phyloP scores from a whole-genome alignment of 2,797 vertebrate species.

The Acrossocheilus fasciatus region DNA sequence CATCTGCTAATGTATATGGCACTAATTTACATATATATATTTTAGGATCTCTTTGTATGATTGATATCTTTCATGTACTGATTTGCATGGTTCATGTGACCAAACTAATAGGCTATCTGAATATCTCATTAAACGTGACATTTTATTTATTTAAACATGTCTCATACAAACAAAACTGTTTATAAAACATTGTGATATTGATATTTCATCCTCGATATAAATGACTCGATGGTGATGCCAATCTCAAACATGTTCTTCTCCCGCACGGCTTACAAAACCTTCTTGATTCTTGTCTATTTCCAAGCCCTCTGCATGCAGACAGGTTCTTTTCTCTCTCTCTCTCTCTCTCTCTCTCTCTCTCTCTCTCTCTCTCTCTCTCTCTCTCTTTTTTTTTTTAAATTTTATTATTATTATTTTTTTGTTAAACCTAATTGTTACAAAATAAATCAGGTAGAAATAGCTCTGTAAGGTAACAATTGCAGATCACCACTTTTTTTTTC shows the following conservation, averaged over 20 bases:
- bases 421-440: not conserved
- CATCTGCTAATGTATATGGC: not conserved
- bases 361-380: no score
- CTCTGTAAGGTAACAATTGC: not conserved
- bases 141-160: not conserved
- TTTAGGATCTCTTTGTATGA: not conserved
- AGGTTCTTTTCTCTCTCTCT: constrained; percentile 25
- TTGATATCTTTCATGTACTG: not conserved
- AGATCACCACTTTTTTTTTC: no score
- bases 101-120: not conserved
- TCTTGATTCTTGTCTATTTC: not conserved
- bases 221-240: no score
- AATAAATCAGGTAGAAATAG: no score
- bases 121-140: not conserved
- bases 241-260: not conserved
- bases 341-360: no score
- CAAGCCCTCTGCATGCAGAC: no score
- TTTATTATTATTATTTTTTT: no score
- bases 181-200: not conserved
- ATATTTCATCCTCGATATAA: no score
- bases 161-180: no score
- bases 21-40: no score
- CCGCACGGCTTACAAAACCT: not conserved
- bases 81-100: not conserved
- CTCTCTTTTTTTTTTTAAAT: constrained; percentile 44